Evolutionary conservation across 2,888 invertebrate species (phyloP).

Genomic region (Cecidostiba fungosa): DNA sequence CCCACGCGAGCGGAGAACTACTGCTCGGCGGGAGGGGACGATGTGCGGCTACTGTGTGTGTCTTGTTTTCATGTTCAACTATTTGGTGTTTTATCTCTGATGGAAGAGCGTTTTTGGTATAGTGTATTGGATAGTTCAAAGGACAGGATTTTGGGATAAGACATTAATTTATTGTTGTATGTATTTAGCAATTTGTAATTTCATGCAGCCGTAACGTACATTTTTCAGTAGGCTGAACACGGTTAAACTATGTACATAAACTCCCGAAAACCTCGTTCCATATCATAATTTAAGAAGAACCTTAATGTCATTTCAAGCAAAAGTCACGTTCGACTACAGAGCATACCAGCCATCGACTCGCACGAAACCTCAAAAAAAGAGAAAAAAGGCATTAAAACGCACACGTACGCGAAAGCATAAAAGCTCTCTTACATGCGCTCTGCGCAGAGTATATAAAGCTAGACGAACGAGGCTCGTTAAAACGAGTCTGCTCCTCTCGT

Average conservation of each 20-base stretch:
- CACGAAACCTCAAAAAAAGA: not conserved
- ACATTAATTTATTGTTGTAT: no score
- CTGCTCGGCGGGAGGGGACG: not conserved
- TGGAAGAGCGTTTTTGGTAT: no score
- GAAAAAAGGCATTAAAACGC: conserved; percentile 56
- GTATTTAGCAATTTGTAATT: no score
- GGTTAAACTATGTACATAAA: not conserved
- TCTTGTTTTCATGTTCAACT: not conserved
- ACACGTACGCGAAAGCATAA: conserved; percentile 38
- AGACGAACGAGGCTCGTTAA: conserved; percentile 54
- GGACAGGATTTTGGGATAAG: no score
- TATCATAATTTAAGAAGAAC: not conserved
- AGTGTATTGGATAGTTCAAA: no score
- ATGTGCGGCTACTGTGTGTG: not conserved
- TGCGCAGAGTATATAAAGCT: conserved; percentile 4
- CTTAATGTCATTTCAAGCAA: not conserved
- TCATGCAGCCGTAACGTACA: no score
- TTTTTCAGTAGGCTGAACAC: no score
- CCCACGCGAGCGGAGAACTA: not conserved
- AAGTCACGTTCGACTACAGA: conserved; percentile 25
- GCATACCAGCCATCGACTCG: not conserved
- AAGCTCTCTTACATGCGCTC: conserved; percentile 11
- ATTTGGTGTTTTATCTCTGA: no score
- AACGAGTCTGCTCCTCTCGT: not conserved
- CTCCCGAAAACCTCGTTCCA: not conserved